Conservation (phyloP, 23 tunicate genomes). For the Trididemnum miniatum region DNA sequence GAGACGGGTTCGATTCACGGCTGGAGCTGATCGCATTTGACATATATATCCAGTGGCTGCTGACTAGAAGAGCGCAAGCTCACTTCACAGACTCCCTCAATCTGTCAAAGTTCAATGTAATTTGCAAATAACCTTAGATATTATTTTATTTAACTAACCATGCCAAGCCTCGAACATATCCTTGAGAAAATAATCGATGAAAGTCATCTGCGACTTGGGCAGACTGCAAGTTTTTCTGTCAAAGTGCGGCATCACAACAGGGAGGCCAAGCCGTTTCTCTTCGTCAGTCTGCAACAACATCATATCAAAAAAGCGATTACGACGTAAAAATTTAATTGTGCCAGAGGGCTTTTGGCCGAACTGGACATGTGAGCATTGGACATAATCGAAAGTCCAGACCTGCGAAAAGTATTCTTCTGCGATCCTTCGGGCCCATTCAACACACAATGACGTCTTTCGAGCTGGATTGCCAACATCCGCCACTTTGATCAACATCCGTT, state of each 20-base stretch:
- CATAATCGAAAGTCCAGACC: no score
- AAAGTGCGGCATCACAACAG: constrained; percentile 76
- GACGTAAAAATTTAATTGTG: no score
- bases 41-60: no score
- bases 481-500: constrained; percentile 80
- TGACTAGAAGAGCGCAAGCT: no score
- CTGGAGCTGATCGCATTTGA: no score
- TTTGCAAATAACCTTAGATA: no score
- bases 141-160: constrained; percentile 41
- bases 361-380: no score
- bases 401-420: constrained; percentile 82
- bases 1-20: no score
- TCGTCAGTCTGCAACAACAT: constrained; percentile 67
- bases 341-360: no score
- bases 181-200: constrained; percentile 74
- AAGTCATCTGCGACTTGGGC: constrained; percentile 77
- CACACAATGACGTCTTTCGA: constrained; percentile 39
- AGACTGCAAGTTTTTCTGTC: constrained; percentile 69
- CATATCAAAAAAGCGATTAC: no score
- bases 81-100: no score
- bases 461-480: constrained; percentile 83
- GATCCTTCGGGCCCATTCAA: constrained; percentile 80
- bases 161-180: constrained; percentile 95
- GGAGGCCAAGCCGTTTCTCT: constrained; percentile 53
- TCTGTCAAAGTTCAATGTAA: no score